These are phyloP conservation scores for Tachina fera DNA, from an alignment of 2,888 invertebrate species.

Conservation along the genomic window DNA sequence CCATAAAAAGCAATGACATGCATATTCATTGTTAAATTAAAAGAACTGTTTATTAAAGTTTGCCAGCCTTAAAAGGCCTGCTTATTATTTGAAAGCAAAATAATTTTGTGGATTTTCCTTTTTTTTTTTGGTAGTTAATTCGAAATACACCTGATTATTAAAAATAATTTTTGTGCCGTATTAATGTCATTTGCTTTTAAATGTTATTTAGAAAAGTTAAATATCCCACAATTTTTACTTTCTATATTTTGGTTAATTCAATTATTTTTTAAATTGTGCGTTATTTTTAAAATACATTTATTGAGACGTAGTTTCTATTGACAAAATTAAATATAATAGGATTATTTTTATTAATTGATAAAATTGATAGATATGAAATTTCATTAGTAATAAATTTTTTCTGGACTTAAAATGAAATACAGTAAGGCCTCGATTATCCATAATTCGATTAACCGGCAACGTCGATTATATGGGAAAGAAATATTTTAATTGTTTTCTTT, in stretches of 20 bases:
- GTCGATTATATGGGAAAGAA: too few species aligned
- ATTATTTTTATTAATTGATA: neutral
- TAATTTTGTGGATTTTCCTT: slow-evolving; percentile 3
- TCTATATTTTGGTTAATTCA: neutral
- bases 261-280: neutral
- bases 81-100: slow-evolving; percentile 55
- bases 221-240: slow-evolving; percentile 50
- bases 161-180: neutral
- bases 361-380: slow-evolving; percentile 11
- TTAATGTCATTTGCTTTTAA: slow-evolving; percentile 31
- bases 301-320: slow-evolving; percentile 29
- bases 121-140: slow-evolving; percentile 26
- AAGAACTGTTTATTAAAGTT: slow-evolving; percentile 34
- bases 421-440: too few species aligned
- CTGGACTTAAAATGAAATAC: neutral
- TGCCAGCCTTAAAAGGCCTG: slow-evolving; percentile 58
- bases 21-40: slow-evolving; percentile 15
- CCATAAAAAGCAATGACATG: slow-evolving; percentile 8
- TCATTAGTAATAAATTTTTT: neutral
- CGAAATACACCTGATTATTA: slow-evolving; percentile 8
- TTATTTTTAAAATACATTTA: slow-evolving; percentile 8
- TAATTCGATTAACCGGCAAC: too few species aligned
- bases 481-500: too few species aligned
- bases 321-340: neutral
- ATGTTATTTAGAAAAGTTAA: slow-evolving; percentile 10